Evolutionary conservation across 2,888 invertebrate genomes (phyloP).

Genomic region (Drosophila mimica): DNA sequence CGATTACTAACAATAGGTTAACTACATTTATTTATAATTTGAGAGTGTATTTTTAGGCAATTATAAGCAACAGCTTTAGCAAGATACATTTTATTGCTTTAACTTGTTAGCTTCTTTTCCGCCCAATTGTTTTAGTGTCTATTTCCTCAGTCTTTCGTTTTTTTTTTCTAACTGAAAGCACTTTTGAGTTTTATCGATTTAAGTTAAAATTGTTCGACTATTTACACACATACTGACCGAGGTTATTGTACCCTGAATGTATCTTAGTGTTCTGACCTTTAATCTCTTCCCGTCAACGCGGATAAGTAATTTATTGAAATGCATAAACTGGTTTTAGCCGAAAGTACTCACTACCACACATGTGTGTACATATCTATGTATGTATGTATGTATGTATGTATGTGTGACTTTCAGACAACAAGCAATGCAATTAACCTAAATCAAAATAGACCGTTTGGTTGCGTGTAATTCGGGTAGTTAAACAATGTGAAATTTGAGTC

Average conservation of each 20-base stretch:
- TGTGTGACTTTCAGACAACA: constrained; percentile 34
- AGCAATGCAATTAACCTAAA: constrained; percentile 65
- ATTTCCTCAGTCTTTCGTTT: background rate
- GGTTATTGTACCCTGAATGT: constrained; percentile 31
- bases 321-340: constrained; percentile 15
- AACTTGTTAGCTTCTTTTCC: background rate
- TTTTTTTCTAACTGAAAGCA: constrained; percentile 4
- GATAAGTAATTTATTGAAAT: constrained; percentile 49
- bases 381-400: background rate
- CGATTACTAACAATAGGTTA: background rate
- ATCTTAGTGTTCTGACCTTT: constrained; percentile 11
- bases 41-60: background rate
- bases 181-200: constrained; percentile 51
- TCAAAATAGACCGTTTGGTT: constrained; percentile 47
- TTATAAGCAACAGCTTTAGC: background rate
- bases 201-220: constrained; percentile 41
- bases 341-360: constrained; percentile 10
- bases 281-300: constrained; percentile 31
- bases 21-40: background rate
- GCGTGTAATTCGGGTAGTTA: constrained; percentile 49
- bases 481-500: constrained; percentile 19
- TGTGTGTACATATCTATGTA: background rate
- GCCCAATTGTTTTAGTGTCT: constrained; percentile 1
- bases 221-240: constrained; percentile 7
- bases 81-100: background rate